A percentile compares a stretch with the other conserved stretches of the same genome.
These are phyloP conservation scores for Shinisaurus crocodilurus DNA, from an alignment of 2,113 vertebrate genomes.

Conservation along the genomic window DNA sequence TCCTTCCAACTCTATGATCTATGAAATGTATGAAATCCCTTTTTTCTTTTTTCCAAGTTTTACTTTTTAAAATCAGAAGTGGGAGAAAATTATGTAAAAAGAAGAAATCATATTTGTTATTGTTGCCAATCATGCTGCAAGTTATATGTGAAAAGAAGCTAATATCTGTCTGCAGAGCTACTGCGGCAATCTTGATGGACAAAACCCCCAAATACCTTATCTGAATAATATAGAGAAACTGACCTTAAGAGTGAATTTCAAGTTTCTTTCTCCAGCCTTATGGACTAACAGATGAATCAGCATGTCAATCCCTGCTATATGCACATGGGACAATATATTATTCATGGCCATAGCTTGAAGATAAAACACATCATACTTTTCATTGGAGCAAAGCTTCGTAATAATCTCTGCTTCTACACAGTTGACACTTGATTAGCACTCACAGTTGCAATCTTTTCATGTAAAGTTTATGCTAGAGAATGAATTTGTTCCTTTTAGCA, in stretches of 20 bases:
- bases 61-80: neutral
- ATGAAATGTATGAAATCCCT: no score
- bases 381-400: slow-evolving; percentile 34
- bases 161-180: slow-evolving; percentile 1
- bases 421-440: slow-evolving; percentile 51
- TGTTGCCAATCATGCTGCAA: neutral
- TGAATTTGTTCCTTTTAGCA: slow-evolving; percentile 38
- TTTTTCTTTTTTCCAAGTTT: neutral
- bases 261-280: slow-evolving; percentile 25
- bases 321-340: slow-evolving; percentile 30
- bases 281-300: slow-evolving; percentile 22
- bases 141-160: neutral
- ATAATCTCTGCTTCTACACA: slow-evolving; percentile 33
- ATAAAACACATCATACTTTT: slow-evolving; percentile 46
- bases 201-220: slow-evolving; percentile 29
- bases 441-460: slow-evolving; percentile 41
- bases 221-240: slow-evolving; percentile 15
- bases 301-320: slow-evolving; percentile 30
- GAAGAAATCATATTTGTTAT: neutral
- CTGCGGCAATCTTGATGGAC: neutral
- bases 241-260: slow-evolving; percentile 25
- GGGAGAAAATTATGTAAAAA: no score
- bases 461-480: slow-evolving; percentile 35
- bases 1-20: no score
- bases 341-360: slow-evolving; percentile 44